Base-by-base conservation (phyloP, 2,888 invertebrate genomes). In the Tiphia femorata region DNA sequence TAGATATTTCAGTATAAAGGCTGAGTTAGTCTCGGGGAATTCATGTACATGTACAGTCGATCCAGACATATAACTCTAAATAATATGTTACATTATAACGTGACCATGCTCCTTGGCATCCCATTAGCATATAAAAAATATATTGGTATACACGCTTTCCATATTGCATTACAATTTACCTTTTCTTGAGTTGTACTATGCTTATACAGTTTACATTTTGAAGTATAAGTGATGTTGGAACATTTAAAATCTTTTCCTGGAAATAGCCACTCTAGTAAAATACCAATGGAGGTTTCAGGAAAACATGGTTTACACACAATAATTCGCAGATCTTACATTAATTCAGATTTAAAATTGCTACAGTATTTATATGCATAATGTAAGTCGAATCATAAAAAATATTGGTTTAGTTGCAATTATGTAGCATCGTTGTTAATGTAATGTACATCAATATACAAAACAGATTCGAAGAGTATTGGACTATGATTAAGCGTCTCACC, bases 51-150 rank as follows among this genome's bases (percentile, higher is more conserved):
- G 74, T 62, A 73, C 70, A 63, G 62, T 70, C 66, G 64, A 70
- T 62, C 52, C 59, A 63, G 49, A 68, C 57, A 41, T 60, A 55
- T 71, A 68, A 72, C 23, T 68, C 60, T 70, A 74, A 76, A 72
- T 73, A 75, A 77, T 77, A 73, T 58, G 62, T 64, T 63, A 68
- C 65, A 65, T 73, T 64, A 67, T 48, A 67, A 67, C 58, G 58
- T 58, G 64, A 74, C 72, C 70, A 74, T 73, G 76, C 74, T 74
- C 67, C 72, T 72, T 68, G 67, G 67, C 73, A 74, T 76, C 71
- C 71, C 75, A 63, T 75, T 75, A 73, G 76, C 77, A 79, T 80
- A 81, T 80, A 81, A 81, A 81, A 81, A 81, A 81, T 81, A 81
- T 81, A 80, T 80, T 78, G 76, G 75, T 79, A 78, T 78, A 78